Evolutionary conservation across 2,888 invertebrate species (phyloP).

Genomic region (Zeuzera pyrina): DNA sequence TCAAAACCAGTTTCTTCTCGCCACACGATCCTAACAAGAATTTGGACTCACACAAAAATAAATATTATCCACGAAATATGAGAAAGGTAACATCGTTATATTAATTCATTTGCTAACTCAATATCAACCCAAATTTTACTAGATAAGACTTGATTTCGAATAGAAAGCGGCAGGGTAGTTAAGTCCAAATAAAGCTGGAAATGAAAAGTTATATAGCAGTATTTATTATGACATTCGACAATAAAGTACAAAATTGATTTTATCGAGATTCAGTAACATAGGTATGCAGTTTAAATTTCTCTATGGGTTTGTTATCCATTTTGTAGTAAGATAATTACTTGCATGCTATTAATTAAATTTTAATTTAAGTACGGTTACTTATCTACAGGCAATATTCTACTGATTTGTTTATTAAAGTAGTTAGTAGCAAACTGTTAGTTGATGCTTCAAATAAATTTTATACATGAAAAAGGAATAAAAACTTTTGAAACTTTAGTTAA

Average conservation of each 20-base stretch:
- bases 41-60: slow-evolving; percentile 66
- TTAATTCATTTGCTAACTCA: slow-evolving; percentile 36
- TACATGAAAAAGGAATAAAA: no score
- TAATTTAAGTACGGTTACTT: slow-evolving; percentile 29
- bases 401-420: no score
- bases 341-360: slow-evolving; percentile 37
- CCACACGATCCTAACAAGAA: slow-evolving; percentile 66
- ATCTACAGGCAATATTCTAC: no score
- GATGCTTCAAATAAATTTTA: no score
- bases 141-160: slow-evolving; percentile 43
- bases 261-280: slow-evolving; percentile 47
- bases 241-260: slow-evolving; percentile 68
- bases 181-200: slow-evolving; percentile 41
- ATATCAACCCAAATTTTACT: slow-evolving; percentile 38
- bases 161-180: slow-evolving; percentile 30
- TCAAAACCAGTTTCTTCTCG: slow-evolving; percentile 59
- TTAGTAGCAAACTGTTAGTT: no score
- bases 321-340: slow-evolving; percentile 36
- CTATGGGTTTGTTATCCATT: slow-evolving; percentile 22
- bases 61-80: slow-evolving; percentile 66
- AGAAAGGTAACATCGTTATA: slow-evolving; percentile 55
- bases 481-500: no score
- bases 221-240: slow-evolving; percentile 66
- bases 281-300: slow-evolving; percentile 50
- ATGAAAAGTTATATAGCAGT: slow-evolving; percentile 54